phyloP scores from a whole-genome alignment of 2,113 vertebrate genomes.

The Nerophis lumbriciformis region DNA sequence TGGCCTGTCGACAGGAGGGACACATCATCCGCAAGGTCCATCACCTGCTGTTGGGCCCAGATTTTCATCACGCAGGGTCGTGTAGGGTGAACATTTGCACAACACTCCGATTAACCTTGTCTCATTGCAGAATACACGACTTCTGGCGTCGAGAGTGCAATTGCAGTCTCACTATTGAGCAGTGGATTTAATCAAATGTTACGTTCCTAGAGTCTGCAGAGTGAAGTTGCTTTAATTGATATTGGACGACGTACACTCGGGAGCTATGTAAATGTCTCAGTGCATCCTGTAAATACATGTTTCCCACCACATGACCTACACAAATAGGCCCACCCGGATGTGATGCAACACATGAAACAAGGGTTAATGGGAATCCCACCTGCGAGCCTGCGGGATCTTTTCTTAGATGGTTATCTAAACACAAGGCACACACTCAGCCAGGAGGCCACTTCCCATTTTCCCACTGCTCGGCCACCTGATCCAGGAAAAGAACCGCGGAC shows the following conservation, averaged over 20 bases:
- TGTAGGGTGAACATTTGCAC: conserved; percentile 10
- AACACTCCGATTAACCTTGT: background rate
- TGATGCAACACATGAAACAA: conserved; percentile 10
- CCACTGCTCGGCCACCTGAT: conserved; percentile 46
- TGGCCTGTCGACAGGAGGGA: conserved; percentile 18
- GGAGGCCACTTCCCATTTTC: conserved; percentile 55
- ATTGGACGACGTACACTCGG: conserved; percentile 5
- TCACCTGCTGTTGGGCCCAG: conserved; percentile 14
- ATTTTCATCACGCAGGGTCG: conserved; percentile 12
- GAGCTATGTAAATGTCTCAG: conserved; percentile 19
- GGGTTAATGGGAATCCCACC: conserved; percentile 48
- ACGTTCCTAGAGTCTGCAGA: conserved; percentile 5
- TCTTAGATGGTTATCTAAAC: conserved; percentile 56
- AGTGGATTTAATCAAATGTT: conserved; percentile 27
- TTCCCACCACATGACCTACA: conserved; percentile 27
- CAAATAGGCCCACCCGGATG: conserved; percentile 17
- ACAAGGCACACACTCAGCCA: conserved; percentile 20
- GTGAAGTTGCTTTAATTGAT: conserved; percentile 16
- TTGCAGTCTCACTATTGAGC: conserved; percentile 10
- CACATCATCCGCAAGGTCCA: conserved; percentile 10
- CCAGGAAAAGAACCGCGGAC: conserved; percentile 45
- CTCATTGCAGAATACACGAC: conserved; percentile 1
- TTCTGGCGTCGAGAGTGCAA: conserved; percentile 7
- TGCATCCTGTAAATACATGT: conserved; percentile 50
- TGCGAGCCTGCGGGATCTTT: conserved; percentile 32